Evolutionary conservation across 2,113 vertebrate species (phyloP), one percentile per base, ranked within the genome.

Genomic region (Pterocles burchelli): DNA sequence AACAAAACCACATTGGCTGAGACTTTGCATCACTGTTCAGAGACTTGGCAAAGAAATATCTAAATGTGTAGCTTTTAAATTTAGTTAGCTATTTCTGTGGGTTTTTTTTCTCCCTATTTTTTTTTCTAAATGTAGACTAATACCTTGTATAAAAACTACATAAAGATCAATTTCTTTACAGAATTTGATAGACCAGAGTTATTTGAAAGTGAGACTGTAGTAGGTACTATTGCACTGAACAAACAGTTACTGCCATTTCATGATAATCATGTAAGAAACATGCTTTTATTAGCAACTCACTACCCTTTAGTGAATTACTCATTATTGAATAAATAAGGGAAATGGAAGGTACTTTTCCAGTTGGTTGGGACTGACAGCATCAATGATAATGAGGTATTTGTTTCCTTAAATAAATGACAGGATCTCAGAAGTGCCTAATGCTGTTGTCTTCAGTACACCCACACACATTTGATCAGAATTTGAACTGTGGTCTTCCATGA

Each of bases 281-380:
- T 76, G 67, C 93, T 95, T 95, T 82, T 91, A 77, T 95, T 89
- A 95, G 78, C 55, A 86, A 84, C 76, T 96, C 82, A 52, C 94
- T 95, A 88, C 58, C 83, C 90, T 80, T 97, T 93, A 73, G 75
- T 85, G 94, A 93, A 94, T 93, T 97, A 72, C 49, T 91, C 55
- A 76, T 95, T 89, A 88, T 77, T 94, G 78, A 90, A 82, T 93
- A 93, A 96, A 91, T 95, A 67, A 46, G 51, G 63, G 65, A 94
- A 96, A 90, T 93, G 78, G 67, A 90, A 88, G 71, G 74, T 95
- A 85, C 78, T 96, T 93, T 80, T 46, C 80, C 68, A 93, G 58
- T 94, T 91, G 71, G 17, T 85, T 67, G 61, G 68, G 82, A 70
- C 79, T 85, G 88, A 74, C 90, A 90, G 71, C 75, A 51, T 89